Evolutionary conservation across 1,140 invertebrate genomes (phyloP), one percentile per base, ranked within the genome.

Genomic region (Trichonephila inaurata): DNA sequence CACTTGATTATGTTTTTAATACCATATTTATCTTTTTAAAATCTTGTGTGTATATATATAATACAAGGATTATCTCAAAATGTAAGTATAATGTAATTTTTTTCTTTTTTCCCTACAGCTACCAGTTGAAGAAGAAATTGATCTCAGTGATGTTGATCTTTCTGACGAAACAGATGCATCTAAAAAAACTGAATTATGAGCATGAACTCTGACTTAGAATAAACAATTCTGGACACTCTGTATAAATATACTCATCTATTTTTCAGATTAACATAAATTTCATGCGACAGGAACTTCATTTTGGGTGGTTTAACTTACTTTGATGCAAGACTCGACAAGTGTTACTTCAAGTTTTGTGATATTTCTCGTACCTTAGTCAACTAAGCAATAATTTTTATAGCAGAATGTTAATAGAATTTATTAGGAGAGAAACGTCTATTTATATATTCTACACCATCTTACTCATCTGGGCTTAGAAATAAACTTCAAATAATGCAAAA

Each of bases 61-160:
- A n/a, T n/a, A 1, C 28, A 28, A 28, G 8, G 8, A 51, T 5
- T 51, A 51, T 51, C 0, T 51, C 4, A 51, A 44, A 44, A 51
- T 51, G 8, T 5, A 6, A 51, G 44, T 51, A 3, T 5, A n/a
- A 6, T 14, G 24, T 44, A 69, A 10, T 10, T 69, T 61, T 10
- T 44, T 72, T 24, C 12, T 89, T 86, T 77, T 83, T 8, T 28
- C 44, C 82, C 10, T 51, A 28, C 28, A 94, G 94, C 96, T 98
- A 94, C 98, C 98, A 44, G 97, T 97, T 66, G 98, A 98, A 96
- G 98, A 99, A 95, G 98, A 99, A 94, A 98, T 99, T 94, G 98
- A 99, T 96, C 97, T 99, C 64, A 98, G 98, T 81, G 98, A 99
- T 96, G 96, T 99, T 69, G 97, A 98, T 94, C 96, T 99, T 24